These are phyloP conservation scores for Metridium senile DNA, from an alignment of 92 coral and sea anemone genomes.

Conservation along the genomic window DNA sequence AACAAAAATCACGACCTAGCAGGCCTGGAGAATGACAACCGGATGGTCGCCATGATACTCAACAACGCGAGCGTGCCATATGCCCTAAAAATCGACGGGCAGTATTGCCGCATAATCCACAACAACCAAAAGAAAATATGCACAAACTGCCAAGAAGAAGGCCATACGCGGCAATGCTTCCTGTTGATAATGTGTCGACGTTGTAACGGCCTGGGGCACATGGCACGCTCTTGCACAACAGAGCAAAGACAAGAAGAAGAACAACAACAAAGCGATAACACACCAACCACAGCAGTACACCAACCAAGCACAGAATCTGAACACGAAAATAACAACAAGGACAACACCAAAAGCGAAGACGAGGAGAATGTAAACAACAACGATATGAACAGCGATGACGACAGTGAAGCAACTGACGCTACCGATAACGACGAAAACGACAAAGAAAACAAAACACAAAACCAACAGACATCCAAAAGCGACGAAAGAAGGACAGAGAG, in stretches of 20 bases:
- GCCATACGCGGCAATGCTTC: constrained; percentile 1
- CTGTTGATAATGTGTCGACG: background rate
- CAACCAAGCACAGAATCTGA: background rate
- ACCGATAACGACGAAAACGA: too few relatives aligned
- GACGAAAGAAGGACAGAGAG: too few relatives aligned
- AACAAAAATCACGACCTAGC: background rate
- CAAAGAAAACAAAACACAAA: too few relatives aligned
- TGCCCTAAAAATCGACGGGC: background rate
- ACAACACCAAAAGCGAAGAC: too few relatives aligned
- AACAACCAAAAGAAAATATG: background rate
- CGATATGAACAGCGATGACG: too few relatives aligned
- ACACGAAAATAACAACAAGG: too few relatives aligned
- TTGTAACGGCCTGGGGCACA: background rate
- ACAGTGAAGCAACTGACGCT: too few relatives aligned
- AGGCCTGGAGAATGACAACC: background rate
- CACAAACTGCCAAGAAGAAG: too few relatives aligned
- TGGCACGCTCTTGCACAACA: background rate
- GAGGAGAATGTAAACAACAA: too few relatives aligned
- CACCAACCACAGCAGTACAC: background rate
- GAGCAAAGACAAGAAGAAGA: background rate
- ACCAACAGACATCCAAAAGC: too few relatives aligned
- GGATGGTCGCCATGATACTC: background rate
- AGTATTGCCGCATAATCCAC: background rate
- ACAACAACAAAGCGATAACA: background rate
- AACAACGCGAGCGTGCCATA: background rate